phyloP scores from a whole-genome alignment of 2,888 invertebrate species.

The Carterocephalus palaemon region DNA sequence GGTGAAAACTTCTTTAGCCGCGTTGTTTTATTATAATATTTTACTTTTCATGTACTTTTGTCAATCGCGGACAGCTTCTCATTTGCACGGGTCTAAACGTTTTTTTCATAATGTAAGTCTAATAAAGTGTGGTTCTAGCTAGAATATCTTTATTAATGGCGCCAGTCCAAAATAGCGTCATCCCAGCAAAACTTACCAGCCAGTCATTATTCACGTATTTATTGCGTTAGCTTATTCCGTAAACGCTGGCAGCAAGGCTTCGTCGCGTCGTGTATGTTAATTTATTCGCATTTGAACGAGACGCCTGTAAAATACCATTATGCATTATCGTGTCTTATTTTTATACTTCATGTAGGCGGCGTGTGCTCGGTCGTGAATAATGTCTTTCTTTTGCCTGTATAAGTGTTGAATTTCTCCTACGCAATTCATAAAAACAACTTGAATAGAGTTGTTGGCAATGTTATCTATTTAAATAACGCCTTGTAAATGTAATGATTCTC shows the following conservation, averaged over 20 bases:
- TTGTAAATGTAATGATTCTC: no score
- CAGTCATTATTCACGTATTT: constrained; percentile 59
- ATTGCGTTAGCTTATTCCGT: constrained; percentile 52
- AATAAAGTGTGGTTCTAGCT: constrained; percentile 7
- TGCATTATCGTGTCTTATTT: constrained; percentile 54
- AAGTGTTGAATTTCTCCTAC: constrained; percentile 9
- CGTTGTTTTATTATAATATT: no score
- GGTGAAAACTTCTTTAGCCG: no score
- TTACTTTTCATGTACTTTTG: no score
- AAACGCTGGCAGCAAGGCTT: constrained; percentile 45
- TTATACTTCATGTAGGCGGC: constrained; percentile 17
- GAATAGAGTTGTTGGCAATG: constrained; percentile 31
- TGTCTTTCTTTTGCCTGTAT: constrained; percentile 17
- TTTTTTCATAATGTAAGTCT: no score
- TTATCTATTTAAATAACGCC: no score
- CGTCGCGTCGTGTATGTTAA: constrained; percentile 62
- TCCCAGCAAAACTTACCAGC: constrained; percentile 41
- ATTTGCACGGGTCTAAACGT: no score
- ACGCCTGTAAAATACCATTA: constrained; percentile 57
- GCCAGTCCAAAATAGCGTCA: constrained; percentile 38
- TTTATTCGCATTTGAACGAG: constrained; percentile 72
- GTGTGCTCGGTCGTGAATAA: constrained; percentile 15
- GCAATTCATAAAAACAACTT: constrained; percentile 14
- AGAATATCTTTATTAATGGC: constrained; percentile 50
- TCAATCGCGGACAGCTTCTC: no score